Base-by-base conservation (phyloP, 2,113 vertebrate species). In the Cichladusa arquata region DNA sequence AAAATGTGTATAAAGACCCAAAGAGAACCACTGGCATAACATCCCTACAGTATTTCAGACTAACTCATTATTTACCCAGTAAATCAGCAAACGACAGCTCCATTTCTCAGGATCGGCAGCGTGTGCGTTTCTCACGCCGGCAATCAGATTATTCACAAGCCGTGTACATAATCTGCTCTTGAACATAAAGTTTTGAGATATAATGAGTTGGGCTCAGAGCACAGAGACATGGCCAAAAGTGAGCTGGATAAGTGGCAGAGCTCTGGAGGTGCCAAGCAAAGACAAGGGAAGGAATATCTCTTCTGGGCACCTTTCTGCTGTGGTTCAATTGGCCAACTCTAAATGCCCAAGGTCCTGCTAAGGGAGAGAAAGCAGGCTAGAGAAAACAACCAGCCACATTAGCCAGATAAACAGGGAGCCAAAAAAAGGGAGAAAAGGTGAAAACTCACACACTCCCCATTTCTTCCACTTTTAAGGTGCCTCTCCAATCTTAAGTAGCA, bases 41-140 rank as follows among this genome's bases (percentile, higher is more conserved):
- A 84, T 45, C 85, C 42, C 40, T 47, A 28, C 62, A 83, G 64
- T 20, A 51, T 92, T 95, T 86, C 76, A 81, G 86, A 90, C 70
- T 17, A 90, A 74, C 61, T 95, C 69, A 38, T 94, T 87, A 96
- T 78, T 86, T 90, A 88, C 88, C 90, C 88, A 53, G 88, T 86
- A 84, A 93, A 74, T 81, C 61, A 81, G 85, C 31, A 81, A 84
- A 88, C 0, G 19, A 92, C 82, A 94, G 53, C 61, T 94, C n/a
- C 28, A 33, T 86, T 90, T 88, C 70, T 92, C 94, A 74, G 61
- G 40, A 94, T 54, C 78, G 58, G 62, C 80, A 78, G 69, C 4
- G 19, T 5, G 13, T 80, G 81, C 14, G 8, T 82, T 85, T 85
- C 57, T 92, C 44, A 92, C 42, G 9, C 12, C 0, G 0, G 38